These are phyloP conservation scores for Sylvia atricapilla DNA, from an alignment of 2,113 vertebrate species.

Conservation along the genomic window DNA sequence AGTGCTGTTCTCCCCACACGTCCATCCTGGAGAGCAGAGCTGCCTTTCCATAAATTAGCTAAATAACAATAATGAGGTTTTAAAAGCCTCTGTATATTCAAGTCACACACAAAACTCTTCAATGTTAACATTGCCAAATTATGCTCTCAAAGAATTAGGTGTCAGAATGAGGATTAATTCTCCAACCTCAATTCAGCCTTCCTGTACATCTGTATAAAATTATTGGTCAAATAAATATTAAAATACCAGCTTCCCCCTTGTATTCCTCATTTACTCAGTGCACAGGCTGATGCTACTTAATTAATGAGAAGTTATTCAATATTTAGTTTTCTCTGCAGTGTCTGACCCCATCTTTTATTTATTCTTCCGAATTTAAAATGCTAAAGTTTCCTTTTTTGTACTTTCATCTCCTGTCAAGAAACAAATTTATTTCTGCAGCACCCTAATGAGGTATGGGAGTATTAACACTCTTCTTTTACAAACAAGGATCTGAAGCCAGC, in stretches of 20 bases:
- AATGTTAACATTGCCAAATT: background rate
- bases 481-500: background rate
- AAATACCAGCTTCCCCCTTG: background rate
- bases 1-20: background rate
- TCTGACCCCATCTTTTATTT: slow-evolving; percentile 26
- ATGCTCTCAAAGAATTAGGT: background rate
- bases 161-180: background rate
- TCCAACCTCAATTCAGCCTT: background rate
- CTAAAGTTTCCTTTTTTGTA: background rate
- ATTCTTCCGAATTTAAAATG: slow-evolving; percentile 23
- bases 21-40: background rate
- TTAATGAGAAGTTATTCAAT: slow-evolving; percentile 2
- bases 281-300: background rate
- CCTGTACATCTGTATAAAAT: background rate
- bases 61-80: background rate
- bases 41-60: background rate
- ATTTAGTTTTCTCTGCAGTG: background rate
- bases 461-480: background rate
- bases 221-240: background rate
- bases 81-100: background rate
- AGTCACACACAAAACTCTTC: background rate
- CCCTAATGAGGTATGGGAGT: background rate
- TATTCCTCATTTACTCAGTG: background rate
- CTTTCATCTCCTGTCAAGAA: slow-evolving; percentile 16
- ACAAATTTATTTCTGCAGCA: slow-evolving; percentile 7